Evolutionary conservation across 1,140 invertebrate species (phyloP), one percentile per base, ranked within the genome.

Genomic region (Megalonaias nervosa): DNA sequence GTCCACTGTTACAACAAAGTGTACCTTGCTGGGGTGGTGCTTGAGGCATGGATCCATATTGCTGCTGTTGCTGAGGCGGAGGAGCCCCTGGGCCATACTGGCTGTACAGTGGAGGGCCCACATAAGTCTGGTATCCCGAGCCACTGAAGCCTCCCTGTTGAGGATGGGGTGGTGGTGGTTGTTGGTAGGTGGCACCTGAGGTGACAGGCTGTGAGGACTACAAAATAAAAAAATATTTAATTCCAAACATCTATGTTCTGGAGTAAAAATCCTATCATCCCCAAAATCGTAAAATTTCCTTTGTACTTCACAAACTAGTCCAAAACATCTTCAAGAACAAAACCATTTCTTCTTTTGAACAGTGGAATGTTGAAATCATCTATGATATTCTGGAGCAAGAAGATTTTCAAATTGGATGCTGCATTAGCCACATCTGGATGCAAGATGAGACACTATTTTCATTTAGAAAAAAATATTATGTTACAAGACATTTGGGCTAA

Each of bases 121-220:
- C 80, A 84, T 84, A 87, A 15, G 81, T 84, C 64, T 87, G 83
- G 80, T 85, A 83, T 48, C 38, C 38, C 9, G 38, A 11, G 9
- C 38, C 38, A 48, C 38, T 48, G 38, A 9, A 48, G 11, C 38
- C 38, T 48, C 38, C 38, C 38, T 48, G 38, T 48, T 6, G 38
- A 48, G 38, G 38, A 48, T 48, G 38, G 11, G 38, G 38, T 48
- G 38, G 38, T 48, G 38, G 38, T 48, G 77, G 84, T 73, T 84
- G 82, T 68, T 84, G 84, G 69, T 81, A 83, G 67, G 81, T 75
- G 38, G 75, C 80, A 61, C 77, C 77, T 21, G 81, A 76, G 17
- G 83, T 70, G 12, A 82, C 77, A 55, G 86, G 86, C 80, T 88
- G 87, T 64, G 87, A 88, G 61, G 87, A 88, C 87, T 88, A 55